These are phyloP conservation scores for Phrynocephalus guinanensis DNA, from an alignment of 2,797 vertebrate species.

Conservation along the genomic window DNA sequence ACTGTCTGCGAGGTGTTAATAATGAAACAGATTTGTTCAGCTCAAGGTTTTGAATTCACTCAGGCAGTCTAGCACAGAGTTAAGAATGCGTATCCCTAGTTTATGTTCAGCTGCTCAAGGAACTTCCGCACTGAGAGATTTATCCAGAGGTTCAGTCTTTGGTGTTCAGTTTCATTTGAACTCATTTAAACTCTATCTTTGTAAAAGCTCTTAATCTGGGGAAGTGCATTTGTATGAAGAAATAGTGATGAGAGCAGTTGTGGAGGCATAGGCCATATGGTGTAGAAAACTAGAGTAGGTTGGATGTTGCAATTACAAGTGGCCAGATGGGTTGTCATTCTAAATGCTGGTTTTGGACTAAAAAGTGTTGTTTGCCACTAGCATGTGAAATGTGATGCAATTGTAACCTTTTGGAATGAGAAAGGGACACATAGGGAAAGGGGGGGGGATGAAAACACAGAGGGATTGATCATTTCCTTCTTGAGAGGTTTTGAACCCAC, in stretches of 20 bases:
- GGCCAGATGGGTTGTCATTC: conserved; percentile 16
- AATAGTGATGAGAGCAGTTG: conserved; percentile 1
- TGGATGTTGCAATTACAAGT: conserved; percentile 10
- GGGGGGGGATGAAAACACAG: too few relatives aligned
- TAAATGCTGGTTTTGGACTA: conserved; percentile 11
- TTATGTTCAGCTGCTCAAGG: neutral
- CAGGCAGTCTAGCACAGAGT: neutral
- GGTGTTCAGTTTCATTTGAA: neutral
- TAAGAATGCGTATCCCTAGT: neutral
- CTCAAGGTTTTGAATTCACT: conserved; percentile 16
- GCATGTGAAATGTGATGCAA: conserved; percentile 17
- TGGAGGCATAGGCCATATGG: conserved; percentile 12
- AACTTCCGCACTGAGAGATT: conserved; percentile 13
- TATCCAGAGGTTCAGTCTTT: neutral
- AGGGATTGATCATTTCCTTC: neutral
- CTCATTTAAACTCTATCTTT: neutral
- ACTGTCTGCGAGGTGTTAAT: conserved; percentile 2
- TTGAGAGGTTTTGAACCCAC: neutral
- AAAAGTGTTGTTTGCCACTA: conserved; percentile 13
- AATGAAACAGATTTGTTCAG: neutral
- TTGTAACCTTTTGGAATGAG: neutral
- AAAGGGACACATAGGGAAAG: neutral
- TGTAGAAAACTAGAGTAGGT: neutral
- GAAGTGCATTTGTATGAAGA: neutral
- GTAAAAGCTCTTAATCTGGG: neutral